phyloP scores from a whole-genome alignment of 2,888 invertebrate species.

The Xylota sylvarum region DNA sequence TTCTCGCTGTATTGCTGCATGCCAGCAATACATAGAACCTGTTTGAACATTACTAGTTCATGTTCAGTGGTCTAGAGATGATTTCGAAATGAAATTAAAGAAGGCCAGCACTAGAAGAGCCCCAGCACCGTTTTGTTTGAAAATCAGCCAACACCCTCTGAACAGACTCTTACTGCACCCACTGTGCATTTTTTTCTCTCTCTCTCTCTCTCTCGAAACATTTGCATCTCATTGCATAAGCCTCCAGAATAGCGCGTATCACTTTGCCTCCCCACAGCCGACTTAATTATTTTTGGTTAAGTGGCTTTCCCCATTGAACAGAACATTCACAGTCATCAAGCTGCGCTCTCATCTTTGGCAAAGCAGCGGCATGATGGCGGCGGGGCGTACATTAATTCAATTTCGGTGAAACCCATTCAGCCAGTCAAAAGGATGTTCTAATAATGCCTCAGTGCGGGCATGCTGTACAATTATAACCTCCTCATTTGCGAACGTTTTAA shows the following conservation, averaged over 20 bases:
- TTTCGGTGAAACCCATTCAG: constrained; percentile 53
- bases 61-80: too few species aligned
- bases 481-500: constrained; percentile 66
- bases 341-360: constrained; percentile 43
- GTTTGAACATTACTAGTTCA: too few species aligned
- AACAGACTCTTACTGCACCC: neutral
- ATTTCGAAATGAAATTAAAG: too few species aligned
- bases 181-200: too few species aligned
- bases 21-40: too few species aligned
- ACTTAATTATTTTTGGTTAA: constrained; percentile 62
- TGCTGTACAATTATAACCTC: constrained; percentile 58
- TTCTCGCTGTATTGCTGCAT: too few species aligned
- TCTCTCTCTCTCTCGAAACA: neutral
- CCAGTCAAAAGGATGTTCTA: constrained; percentile 43
- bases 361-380: constrained; percentile 26
- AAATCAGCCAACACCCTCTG: too few species aligned
- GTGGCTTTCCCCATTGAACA: constrained; percentile 46
- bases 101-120: too few species aligned
- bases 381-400: constrained; percentile 62
- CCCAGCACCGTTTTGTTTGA: too few species aligned
- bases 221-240: neutral
- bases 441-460: constrained; percentile 34
- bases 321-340: constrained; percentile 28
- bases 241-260: neutral
- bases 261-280: constrained; percentile 21